Evolutionary conservation across 2,797 vertebrate species (phyloP).

Genomic region (Rachycentron canadum): DNA sequence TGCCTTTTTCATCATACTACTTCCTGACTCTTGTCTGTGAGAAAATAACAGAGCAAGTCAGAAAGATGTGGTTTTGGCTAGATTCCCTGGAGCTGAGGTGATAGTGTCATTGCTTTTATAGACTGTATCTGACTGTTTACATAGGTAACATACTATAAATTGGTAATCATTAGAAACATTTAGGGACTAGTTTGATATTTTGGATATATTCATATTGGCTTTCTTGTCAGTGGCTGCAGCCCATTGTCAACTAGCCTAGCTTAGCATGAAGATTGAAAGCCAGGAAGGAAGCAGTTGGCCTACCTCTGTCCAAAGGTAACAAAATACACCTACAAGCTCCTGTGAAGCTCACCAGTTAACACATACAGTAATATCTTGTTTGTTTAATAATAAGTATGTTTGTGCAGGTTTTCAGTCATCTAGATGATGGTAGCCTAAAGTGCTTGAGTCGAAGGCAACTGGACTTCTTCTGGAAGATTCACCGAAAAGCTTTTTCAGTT

Average conservation of each 20-base stretch:
- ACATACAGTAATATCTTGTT: not conserved
- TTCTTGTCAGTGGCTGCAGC: not conserved
- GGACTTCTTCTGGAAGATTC: too few relatives aligned
- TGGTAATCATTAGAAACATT: not conserved
- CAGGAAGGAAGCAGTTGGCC: too few relatives aligned
- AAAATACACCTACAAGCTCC: not conserved
- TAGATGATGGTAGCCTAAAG: too few relatives aligned
- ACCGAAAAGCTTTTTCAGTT: too few relatives aligned
- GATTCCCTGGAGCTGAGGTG: not conserved
- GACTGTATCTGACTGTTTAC: not conserved
- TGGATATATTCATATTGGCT: not conserved
- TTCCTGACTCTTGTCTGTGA: slow-evolving; percentile 17
- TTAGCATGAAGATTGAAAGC: not conserved
- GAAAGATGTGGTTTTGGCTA: not conserved
- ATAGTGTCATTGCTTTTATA: not conserved
- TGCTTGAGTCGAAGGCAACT: too few relatives aligned
- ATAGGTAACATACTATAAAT: not conserved
- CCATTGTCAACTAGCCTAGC: not conserved
- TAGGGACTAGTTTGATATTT: not conserved
- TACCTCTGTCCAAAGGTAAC: not conserved
- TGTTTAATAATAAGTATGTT: too few relatives aligned
- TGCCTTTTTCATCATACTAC: slow-evolving; percentile 10
- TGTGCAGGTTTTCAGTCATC: too few relatives aligned
- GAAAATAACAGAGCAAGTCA: slow-evolving; percentile 15
- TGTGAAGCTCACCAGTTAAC: not conserved